A percentile compares a stretch with the other conserved stretches of the same genome.
These are phyloP conservation scores for Tragopan temminckii DNA, from an alignment of 2,797 vertebrate species.

Conservation along the genomic window DNA sequence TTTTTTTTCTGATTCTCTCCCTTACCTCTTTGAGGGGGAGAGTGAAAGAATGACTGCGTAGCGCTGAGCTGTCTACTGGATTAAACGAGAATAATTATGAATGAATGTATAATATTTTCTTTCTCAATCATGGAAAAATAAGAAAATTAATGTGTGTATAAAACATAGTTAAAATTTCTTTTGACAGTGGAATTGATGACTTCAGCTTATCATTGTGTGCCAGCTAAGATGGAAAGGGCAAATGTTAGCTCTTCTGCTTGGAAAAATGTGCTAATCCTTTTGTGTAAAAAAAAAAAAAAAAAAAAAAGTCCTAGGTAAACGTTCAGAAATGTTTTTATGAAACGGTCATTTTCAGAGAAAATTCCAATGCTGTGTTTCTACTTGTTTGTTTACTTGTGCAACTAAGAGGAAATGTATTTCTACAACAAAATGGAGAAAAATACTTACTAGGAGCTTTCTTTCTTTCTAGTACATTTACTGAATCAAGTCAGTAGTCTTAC, in stretches of 20 bases:
- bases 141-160: neutral
- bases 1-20: neutral
- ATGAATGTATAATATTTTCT: neutral
- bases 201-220: neutral
- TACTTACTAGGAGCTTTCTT: neutral
- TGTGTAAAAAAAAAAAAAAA: neutral
- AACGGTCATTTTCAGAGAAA: neutral
- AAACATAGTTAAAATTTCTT: constrained; percentile 30
- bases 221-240: neutral
- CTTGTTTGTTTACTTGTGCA: constrained; percentile 2
- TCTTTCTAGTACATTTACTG: neutral
- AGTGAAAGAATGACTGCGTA: neutral
- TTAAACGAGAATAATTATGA: neutral
- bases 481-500: neutral
- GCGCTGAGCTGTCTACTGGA: neutral
- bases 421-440: neutral
- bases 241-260: neutral
- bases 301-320: neutral
- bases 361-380: neutral
- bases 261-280: constrained; percentile 8
- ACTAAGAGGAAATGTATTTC: neutral
- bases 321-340: neutral
- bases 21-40: no score
- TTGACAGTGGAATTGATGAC: neutral
- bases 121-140: neutral